Conservation (phyloP, 2,113 vertebrate genomes). For the Brachirus orientalis region DNA sequence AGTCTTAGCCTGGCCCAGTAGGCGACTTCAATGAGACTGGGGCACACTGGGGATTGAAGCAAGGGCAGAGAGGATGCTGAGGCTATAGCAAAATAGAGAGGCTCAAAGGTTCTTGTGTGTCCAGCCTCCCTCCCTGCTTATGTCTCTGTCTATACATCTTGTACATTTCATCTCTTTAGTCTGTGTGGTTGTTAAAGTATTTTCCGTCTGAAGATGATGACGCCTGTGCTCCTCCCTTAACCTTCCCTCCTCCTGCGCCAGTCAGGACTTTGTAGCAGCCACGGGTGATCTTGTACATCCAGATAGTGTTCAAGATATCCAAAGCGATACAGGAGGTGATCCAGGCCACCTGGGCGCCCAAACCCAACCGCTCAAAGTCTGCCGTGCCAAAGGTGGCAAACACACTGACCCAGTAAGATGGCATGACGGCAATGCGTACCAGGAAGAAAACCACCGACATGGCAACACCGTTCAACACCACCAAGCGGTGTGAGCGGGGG, state of each 20-base stretch:
- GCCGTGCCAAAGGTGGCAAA: slow-evolving; percentile 81
- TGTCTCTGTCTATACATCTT: slow-evolving; percentile 19
- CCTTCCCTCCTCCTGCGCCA: slow-evolving; percentile 46
- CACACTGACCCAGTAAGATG: slow-evolving; percentile 84
- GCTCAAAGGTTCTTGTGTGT: slow-evolving; percentile 28
- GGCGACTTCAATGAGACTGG: slow-evolving; percentile 27
- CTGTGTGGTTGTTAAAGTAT: slow-evolving; percentile 79
- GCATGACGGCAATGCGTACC: slow-evolving; percentile 85
- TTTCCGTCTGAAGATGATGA: slow-evolving; percentile 44
- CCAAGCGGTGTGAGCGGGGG: slow-evolving; percentile 77
- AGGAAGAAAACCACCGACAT: slow-evolving; percentile 84
- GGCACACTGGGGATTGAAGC: slow-evolving; percentile 7
- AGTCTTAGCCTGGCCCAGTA: slow-evolving; percentile 33
- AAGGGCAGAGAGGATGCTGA: slow-evolving; percentile 3
- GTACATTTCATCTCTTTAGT: slow-evolving; percentile 60
- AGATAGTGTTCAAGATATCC: slow-evolving; percentile 82
- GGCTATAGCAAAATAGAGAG: slow-evolving; percentile 31
- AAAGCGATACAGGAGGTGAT: slow-evolving; percentile 82
- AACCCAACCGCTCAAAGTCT: slow-evolving; percentile 79
- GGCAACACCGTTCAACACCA: slow-evolving; percentile 80
- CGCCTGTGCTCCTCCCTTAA: slow-evolving; percentile 20
- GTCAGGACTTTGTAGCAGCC: slow-evolving; percentile 84
- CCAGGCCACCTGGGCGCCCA: slow-evolving; percentile 84
- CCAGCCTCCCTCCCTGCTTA: slow-evolving; percentile 28
- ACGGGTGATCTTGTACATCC: slow-evolving; percentile 84